Base-by-base conservation (phyloP, 2,113 vertebrate genomes). In the Tangachromis dhanisi region DNA sequence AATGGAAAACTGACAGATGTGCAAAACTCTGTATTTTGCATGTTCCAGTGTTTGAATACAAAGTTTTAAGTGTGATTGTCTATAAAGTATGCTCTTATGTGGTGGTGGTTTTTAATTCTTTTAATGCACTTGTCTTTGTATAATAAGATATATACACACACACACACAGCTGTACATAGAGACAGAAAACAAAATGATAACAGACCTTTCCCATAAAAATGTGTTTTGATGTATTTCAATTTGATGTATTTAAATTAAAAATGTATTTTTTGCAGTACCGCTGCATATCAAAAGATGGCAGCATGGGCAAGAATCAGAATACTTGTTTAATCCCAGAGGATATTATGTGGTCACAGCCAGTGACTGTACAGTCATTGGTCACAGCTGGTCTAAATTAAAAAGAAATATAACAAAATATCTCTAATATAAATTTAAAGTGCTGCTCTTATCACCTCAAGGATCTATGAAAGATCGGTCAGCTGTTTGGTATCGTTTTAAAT, bases 251-350 rank as follows among this genome's bases (percentile, higher is more conserved):
- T n/a, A 19, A 26, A 14, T 49, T 12, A 17, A 11, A 17, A 9
- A n/a, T 66, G 17, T 66, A 13, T 66, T 55, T 82, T 7, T 55
- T 83, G 86, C 63, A 89, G n/a, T 86, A 78, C 38, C 16, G 3
- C 53, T 14, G 4, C 1, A 4, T 83, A 42, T 88, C 88, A 86
- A 26, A 73, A 89, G 93, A 90, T 89, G 89, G 83, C 80, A 88
- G 85, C 45, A 86, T 80, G 3, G 8, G 24, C 7, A 40, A 45
- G 38, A 63, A 26, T 66, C 33, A n/a, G 61, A 66, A 38, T 66
- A 38, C 33, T 38, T 66, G 61, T 38, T 21, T 68, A 68, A 38
- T 68, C 33, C 63, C 63, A 8, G 63, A 38, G 1, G 63, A 68
- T n/a, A 68, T 66, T 66, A 38, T 68, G 63, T 38, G 33, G 5